Evolutionary conservation across 2,888 invertebrate species (phyloP).

Genomic region (Nomada ferruginata): DNA sequence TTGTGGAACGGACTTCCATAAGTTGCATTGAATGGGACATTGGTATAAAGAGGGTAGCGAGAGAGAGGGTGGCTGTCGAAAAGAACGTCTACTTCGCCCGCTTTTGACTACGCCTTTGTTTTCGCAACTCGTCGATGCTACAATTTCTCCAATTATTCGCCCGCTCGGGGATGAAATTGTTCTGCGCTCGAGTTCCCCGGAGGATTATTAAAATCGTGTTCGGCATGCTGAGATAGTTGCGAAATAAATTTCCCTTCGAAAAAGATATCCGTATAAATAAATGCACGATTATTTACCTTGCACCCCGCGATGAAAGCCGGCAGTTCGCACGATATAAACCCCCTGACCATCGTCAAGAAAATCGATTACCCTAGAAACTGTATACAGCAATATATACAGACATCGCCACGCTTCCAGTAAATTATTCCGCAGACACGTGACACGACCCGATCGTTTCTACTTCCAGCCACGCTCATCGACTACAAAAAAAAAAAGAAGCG

Average conservation of each 20-base stretch:
- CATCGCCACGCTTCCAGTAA: not conserved
- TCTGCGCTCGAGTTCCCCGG: too few relatives aligned
- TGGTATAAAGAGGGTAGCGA: conserved; percentile 78
- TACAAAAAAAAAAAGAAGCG: conserved; percentile 1
- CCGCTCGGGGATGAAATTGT: too few relatives aligned
- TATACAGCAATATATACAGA: too few relatives aligned
- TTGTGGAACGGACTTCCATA: conserved; percentile 78
- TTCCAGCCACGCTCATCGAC: conserved; percentile 12
- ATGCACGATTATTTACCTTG: not conserved
- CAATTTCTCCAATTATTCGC: conserved; percentile 35
- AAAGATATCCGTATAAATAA: too few relatives aligned
- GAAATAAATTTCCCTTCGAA: not conserved
- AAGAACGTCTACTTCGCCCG: conserved; percentile 47
- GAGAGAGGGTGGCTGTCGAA: conserved; percentile 58
- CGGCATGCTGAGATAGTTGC: too few relatives aligned
- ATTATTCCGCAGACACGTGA: conserved; percentile 34
- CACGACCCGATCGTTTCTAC: conserved; percentile 16
- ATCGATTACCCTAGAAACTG: not conserved
- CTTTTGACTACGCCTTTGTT: conserved; percentile 50
- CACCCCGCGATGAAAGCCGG: not conserved
- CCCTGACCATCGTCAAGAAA: not conserved
- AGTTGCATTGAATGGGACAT: conserved; percentile 80
- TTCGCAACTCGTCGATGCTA: conserved; percentile 40
- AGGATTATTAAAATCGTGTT: too few relatives aligned
- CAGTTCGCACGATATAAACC: too few relatives aligned